Percentiles rank a stretch among this genome's conserved stretches.
Evolutionary conservation across 2,888 invertebrate species (phyloP).

Genomic region (Rhagonycha lutea): DNA sequence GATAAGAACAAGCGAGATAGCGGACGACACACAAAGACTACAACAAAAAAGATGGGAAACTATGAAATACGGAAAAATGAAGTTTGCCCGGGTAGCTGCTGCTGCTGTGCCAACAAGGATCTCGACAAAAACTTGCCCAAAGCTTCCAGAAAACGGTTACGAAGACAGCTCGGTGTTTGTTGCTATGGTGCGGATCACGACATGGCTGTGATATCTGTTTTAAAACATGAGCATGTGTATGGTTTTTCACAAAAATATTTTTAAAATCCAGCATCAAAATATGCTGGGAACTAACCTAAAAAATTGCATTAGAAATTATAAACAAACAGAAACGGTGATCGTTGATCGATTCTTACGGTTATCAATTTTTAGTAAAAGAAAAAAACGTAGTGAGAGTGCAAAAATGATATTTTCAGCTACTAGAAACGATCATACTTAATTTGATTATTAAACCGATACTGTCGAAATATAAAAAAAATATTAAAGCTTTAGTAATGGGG

Average conservation of each 20-base stretch:
- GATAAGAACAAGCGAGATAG: conserved; percentile 32
- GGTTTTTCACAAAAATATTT: too few species aligned
- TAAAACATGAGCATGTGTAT: neutral
- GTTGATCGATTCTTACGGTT: too few species aligned
- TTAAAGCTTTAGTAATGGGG: neutral
- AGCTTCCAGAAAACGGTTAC: conserved; percentile 30
- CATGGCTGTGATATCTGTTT: neutral
- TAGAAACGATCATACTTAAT: neutral
- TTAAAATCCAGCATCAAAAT: too few species aligned
- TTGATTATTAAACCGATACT: neutral
- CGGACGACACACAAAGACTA: conserved; percentile 34
- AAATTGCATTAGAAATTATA: too few species aligned
- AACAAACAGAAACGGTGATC: too few species aligned
- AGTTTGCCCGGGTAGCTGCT: conserved; percentile 41
- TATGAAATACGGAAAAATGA: conserved; percentile 51
- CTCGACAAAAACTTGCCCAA: conserved; percentile 35
- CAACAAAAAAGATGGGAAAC: conserved; percentile 46
- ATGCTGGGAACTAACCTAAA: too few species aligned
- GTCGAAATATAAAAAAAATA: neutral
- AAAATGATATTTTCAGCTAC: too few species aligned
- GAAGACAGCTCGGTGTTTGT: conserved; percentile 21
- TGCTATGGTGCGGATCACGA: conserved; percentile 19
- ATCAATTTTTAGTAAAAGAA: too few species aligned
- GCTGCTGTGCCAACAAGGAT: conserved; percentile 32
- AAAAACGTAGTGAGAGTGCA: too few species aligned